Evolutionary conservation across 2,888 invertebrate genomes (phyloP), one percentile per base, ranked within the genome.

Genomic region (Onchidella celtica): DNA sequence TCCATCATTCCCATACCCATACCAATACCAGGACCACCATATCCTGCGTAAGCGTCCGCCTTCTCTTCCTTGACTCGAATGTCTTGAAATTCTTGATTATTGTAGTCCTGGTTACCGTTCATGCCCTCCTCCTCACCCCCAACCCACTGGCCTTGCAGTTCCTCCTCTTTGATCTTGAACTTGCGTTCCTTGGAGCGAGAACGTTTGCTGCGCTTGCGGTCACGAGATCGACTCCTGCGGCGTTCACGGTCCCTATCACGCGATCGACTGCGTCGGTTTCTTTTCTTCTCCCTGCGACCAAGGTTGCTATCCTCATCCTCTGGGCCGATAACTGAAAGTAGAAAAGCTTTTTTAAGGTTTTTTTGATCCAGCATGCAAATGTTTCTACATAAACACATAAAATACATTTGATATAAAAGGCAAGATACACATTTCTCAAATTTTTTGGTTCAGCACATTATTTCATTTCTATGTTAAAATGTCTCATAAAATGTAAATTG

Each of bases 181-280:
- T 84, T 85, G n/a, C 89, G 85, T 61, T 89, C 88, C 59, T 86
- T 85, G 59, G 86, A 85, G 32, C 87, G 84, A 59, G 88, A 87
- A 3, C 89, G 83, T 27, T 87, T 77, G 1, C 82, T 79, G 1
- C 87, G 81, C 79, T 87, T 87, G 77, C 88, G 84, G 47, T 88
- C 87, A 1, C 88, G 82, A 66, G 87, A 88, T 29, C 89, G 85
- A 32, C 86, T 85, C 27, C 89, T 86, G 21, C 89, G 88, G 65
- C 90, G 85, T 11, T 89, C 88, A 1, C 82, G 73, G 29, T 69
- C 61, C 17, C 78, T 59, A 3, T 68, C 74, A 34, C 81, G 38
- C 6, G 59, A 59, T 3, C 89, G 85, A 36, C 87, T 83, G 36
- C 87, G 85, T 6, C 88, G 78, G 27, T 86, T 75, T 2, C 84